Evolutionary conservation across 1,140 invertebrate genomes (phyloP), one percentile per base, ranked within the genome.

Genomic region (Drosophila lacertosa): DNA sequence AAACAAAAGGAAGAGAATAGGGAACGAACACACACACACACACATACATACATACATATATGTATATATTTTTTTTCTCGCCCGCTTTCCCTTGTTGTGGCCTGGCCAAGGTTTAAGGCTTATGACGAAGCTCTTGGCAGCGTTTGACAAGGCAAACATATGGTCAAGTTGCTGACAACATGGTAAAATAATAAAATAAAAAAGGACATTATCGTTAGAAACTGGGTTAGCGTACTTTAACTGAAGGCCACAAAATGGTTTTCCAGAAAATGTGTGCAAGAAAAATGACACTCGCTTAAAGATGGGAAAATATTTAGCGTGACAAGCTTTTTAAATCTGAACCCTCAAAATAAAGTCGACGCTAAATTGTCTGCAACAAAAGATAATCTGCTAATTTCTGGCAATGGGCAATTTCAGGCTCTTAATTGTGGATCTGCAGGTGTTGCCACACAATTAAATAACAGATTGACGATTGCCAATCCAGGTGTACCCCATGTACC

Each of bases 121-220:
- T 44, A 58, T 24, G 63, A 50, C 64, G 15, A 53, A 40, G 57
- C 75, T 72, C 76, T 69, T 20, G 64, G 64, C 60, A 77, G 58
- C 79, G 42, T 65, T 75, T 86, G 84, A 71, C 72, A 74, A 47
- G 74, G 33, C 60, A 66, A 74, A 71, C 72, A 74, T 74, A 74
- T 74, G 72, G 67, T 66, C 62, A 40, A 70, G 32, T 64, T 70
- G 47, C 54, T 50, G 24, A 44, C 22, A 60, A 48, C 44, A 11
- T 29, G 18, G 22, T 11, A 47, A 6, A 7, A 29, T 42, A 32
- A 57, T 42, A n/a, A 13, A 13, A 40, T n/a, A n/a, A n/a, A n/a
- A n/a, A n/a, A n/a, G n/a, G n/a, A 48, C 20, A 64, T n/a, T n/a
- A 37, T n/a, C 33, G 26, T 57, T 57, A 22, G 47, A 24, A 70